A percentile compares a stretch with the other conserved stretches of the same genome.
Conservation (phyloP, 2,888 invertebrate species). For the Dromius quadrimaculatus region DNA sequence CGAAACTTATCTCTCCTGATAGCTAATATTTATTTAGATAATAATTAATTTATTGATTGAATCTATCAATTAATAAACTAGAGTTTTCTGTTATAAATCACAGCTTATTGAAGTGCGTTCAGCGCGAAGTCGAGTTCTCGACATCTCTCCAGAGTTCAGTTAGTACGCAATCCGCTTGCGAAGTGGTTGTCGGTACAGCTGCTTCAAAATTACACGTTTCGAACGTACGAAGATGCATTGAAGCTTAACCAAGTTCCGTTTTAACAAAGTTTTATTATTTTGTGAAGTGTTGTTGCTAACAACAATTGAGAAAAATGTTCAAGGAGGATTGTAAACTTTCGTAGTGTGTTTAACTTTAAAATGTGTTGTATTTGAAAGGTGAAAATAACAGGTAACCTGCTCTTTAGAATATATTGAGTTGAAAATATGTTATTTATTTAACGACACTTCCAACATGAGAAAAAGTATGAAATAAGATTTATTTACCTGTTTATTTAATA, state of each 20-base stretch:
- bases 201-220: slow-evolving; percentile 4
- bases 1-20: neutral
- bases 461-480: slow-evolving; percentile 5
- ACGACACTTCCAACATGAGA: neutral
- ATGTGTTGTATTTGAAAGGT: neutral
- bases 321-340: neutral
- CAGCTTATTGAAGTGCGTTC: neutral
- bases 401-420: neutral
- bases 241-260: slow-evolving; percentile 22
- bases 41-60: too few species aligned
- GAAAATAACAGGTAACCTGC: slow-evolving; percentile 7
- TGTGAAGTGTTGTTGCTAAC: neutral
- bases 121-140: neutral
- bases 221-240: slow-evolving; percentile 16
- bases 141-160: neutral
- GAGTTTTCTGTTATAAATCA: neutral
- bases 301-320: neutral
- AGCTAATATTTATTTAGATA: neutral
- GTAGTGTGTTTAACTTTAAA: neutral
- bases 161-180: neutral
- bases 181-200: slow-evolving; percentile 15
- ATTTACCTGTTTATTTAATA: neutral
- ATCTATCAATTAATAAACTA: neutral
- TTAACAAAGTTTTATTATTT: slow-evolving; percentile 2
- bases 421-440: neutral